These are phyloP conservation scores for Microplitis deprimator DNA, from an alignment of 2,888 invertebrate genomes.

Conservation along the genomic window DNA sequence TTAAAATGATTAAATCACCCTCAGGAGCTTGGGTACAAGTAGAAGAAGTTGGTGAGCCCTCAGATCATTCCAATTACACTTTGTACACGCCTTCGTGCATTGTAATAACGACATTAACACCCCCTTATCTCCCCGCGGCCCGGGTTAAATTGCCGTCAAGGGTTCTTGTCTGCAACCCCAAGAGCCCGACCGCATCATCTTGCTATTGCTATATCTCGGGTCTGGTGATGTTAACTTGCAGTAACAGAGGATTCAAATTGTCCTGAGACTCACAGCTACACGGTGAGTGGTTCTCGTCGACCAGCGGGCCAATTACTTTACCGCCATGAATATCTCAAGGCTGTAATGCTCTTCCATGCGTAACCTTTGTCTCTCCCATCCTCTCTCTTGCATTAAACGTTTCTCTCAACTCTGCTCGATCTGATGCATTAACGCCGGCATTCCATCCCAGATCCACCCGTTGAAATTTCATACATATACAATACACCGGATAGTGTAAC, in stretches of 20 bases:
- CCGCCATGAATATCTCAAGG: conserved; percentile 29
- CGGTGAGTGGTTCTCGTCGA: neutral
- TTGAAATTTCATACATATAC: neutral
- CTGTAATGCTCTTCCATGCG: conserved; percentile 27
- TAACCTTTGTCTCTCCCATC: conserved; percentile 21
- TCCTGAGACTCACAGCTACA: neutral
- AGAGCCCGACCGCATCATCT: conserved; percentile 7
- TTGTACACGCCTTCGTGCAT: conserved; percentile 18
- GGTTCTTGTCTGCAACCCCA: conserved; percentile 19
- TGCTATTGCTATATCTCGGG: neutral
- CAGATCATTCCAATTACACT: conserved; percentile 34
- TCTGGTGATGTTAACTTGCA: neutral
- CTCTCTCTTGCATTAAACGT: conserved; percentile 4
- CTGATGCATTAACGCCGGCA: neutral
- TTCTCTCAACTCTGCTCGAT: neutral
- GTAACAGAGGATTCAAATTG: conserved; percentile 23
- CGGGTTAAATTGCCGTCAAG: neutral
- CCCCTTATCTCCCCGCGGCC: neutral
- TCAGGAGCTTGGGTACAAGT: neutral
- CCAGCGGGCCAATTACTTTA: conserved; percentile 32
- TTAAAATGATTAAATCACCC: conserved; percentile 30
- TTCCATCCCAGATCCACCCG: neutral
- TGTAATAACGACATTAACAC: conserved; percentile 36
- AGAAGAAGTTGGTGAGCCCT: neutral
- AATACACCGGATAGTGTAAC: neutral